Percentiles rank a stretch among this genome's conserved stretches.
Conservation (phyloP, 2,113 vertebrate genomes). For the pig (Sus scrofa) region T2T-Sscrofa CM000812.6:55442501-55443000, state of each 20-base stretch:
- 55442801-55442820: neutral
- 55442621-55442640: neutral
- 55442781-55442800: neutral
- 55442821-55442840: neutral
- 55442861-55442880: constrained; percentile 42
- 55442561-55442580: neutral
- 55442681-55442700: constrained; percentile 12
- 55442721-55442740: neutral
- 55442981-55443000: neutral
- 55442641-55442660: neutral
- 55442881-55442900: neutral
- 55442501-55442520: neutral
- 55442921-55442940: neutral
- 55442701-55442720: neutral
- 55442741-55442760: neutral
- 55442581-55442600: neutral
- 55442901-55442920: neutral
- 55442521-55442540: neutral
- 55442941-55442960: neutral
- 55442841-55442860: neutral
- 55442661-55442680: neutral
- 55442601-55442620: neutral
- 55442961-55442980: neutral
- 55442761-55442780: neutral
- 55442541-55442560: neutral